These are phyloP conservation scores for Apostichopus californicus DNA, from an alignment of 35 echinoderm and acorn worm species.

Conservation along the genomic window DNA sequence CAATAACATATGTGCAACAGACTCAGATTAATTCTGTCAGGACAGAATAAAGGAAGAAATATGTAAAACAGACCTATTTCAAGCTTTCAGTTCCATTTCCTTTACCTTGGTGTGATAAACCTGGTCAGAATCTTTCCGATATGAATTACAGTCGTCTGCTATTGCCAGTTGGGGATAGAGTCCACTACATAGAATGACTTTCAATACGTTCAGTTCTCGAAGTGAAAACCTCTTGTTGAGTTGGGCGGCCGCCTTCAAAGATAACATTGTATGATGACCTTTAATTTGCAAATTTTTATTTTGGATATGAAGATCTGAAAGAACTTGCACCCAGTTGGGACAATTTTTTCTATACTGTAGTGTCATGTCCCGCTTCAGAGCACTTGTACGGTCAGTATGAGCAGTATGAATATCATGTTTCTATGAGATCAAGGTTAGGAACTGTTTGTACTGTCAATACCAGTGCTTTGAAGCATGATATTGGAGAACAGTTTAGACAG, in stretches of 20 bases:
- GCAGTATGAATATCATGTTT: background rate
- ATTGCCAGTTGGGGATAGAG: slow-evolving; percentile 96
- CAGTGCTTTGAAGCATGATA: too few species aligned
- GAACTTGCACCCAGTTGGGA: background rate
- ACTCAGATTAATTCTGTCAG: too few species aligned
- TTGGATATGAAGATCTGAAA: background rate
- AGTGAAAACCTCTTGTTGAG: slow-evolving; percentile 77
- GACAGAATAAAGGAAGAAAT: too few species aligned
- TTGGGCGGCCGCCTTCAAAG: slow-evolving; percentile 65
- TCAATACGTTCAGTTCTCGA: slow-evolving; percentile 85
- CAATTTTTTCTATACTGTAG: too few species aligned
- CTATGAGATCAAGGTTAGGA: background rate
- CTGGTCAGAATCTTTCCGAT: slow-evolving; percentile 87
- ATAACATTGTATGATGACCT: background rate
- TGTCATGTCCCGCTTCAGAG: too few species aligned
- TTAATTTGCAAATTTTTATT: background rate
- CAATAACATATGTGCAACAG: too few species aligned
- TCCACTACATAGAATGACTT: slow-evolving; percentile 98
- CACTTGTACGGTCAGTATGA: too few species aligned
- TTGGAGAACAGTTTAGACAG: too few species aligned
- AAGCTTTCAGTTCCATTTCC: too few species aligned
- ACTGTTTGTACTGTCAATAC: too few species aligned
- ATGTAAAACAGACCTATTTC: too few species aligned
- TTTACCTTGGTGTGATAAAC: slow-evolving; percentile 96
- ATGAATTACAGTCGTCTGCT: slow-evolving; percentile 95